phyloP scores from a whole-genome alignment of 2,888 invertebrate species.

The Auanema sp. region DNA sequence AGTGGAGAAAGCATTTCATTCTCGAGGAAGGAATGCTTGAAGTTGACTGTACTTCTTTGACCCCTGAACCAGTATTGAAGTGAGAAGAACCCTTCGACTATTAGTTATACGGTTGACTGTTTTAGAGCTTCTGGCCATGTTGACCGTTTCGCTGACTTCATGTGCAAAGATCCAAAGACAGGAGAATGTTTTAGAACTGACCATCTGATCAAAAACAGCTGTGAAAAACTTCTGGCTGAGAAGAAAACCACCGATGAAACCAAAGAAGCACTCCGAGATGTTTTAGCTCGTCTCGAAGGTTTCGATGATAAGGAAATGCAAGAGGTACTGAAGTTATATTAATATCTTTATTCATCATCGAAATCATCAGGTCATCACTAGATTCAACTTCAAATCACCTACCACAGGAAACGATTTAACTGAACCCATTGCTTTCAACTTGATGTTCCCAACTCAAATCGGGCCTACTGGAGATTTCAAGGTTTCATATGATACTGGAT shows the following conservation, averaged over 20 bases:
- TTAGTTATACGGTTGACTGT: background rate
- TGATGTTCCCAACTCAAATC: conserved; percentile 98
- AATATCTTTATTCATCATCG: too few species aligned
- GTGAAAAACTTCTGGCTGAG: conserved; percentile 68
- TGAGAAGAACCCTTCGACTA: too few species aligned
- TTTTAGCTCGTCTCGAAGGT: conserved; percentile 74
- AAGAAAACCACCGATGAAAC: conserved; percentile 76
- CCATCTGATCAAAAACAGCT: conserved; percentile 82
- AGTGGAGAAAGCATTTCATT: conserved; percentile 92
- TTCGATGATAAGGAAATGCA: conserved; percentile 61
- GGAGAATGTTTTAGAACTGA: conserved; percentile 97
- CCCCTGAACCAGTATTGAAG: conserved; percentile 93
- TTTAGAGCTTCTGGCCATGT: conserved; percentile 92
- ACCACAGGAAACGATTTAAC: conserved; percentile 88
- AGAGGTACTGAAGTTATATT: conserved; percentile 25
- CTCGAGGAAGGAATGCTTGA: conserved; percentile 98
- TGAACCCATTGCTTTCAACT: conserved; percentile 95
- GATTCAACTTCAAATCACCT: conserved; percentile 91
- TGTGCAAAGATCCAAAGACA: conserved; percentile 93
- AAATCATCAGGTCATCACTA: conserved; percentile 75
- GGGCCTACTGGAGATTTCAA: conserved; percentile 93
- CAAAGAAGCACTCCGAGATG: conserved; percentile 76
- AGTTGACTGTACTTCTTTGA: conserved; percentile 94
- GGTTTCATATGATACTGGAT: background rate
- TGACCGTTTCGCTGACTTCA: conserved; percentile 95